Base-by-base conservation (phyloP, 2,797 vertebrate genomes). In the Semaprochilodus insignis region DNA sequence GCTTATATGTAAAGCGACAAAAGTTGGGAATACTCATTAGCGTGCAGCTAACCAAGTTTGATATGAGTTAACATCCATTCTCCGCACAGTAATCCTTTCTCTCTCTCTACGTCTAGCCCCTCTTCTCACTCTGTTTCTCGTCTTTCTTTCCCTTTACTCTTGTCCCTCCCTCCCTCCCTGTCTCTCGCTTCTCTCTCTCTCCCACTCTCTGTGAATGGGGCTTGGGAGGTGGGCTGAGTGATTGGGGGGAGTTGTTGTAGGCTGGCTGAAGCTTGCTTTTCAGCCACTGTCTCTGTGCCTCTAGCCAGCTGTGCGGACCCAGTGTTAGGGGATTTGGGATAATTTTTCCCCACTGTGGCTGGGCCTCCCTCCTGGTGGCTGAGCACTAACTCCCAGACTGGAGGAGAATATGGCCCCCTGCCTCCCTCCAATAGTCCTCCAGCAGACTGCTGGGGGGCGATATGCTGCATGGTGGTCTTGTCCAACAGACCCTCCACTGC, bases 301-400 rank as follows among this genome's bases (percentile, higher is more conserved):
- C 81, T 81, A 82, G 77, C 90, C 88, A 88, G 90, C 88, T 91
- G 90, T 88, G 88, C 81, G 5, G 60, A 76, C 85, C 82, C 87
- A 89, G 81, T 89, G 88, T 91, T 89, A 71, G 69, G 83, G 90
- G 88, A 90, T 91, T 89, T 90, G 82, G 81, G 83, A 81, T 86
- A 84, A 82, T 89, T 85, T 87, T 79, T 82, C 83, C 87, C 81
- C 81, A 83, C 87, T 85, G 84, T 84, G 78, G 72, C 74, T 73
- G 40, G 81, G 78, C 80, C 81, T 85, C 87, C 88, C 85, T 82
- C 85, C 85, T 84, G 78, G 86, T 86, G 87, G 57, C 86, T 84
- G 87, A 85, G 81, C 71, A 82, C 88, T 88, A 88, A 86, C 86
- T 85, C 81, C 76, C 74, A 85, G 85, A 85, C 87, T 78, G 76